Evolutionary conservation across 2,888 invertebrate species (phyloP), one percentile per base, ranked within the genome.

Genomic region (Hypercompe scribonia): DNA sequence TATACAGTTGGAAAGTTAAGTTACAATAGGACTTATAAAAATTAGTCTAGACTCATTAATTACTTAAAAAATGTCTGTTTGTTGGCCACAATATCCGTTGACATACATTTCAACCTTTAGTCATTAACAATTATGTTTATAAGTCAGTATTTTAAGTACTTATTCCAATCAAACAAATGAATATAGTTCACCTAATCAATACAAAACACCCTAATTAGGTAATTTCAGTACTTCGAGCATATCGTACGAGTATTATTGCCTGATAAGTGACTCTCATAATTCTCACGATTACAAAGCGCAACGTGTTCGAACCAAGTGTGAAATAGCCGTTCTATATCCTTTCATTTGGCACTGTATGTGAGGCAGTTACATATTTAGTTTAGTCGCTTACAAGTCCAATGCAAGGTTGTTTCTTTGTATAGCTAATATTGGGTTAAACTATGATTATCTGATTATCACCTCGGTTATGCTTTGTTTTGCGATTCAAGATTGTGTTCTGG

Each of bases 371-470:
- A 87, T 88, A 87, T 86, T 87, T 84, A 86, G 88, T 77, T 70
- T 86, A 88, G 86, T 85, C 87, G 86, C 89, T 77, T 86, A 82
- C 81, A 75, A 80, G 80, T 73, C 68, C 76, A 74, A 78, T 78
- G 77, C 90, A 88, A 90, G 90, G 90, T 83, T 84, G 75, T 73
- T 82, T 83, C 87, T 88, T 89, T 88, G 89, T 90, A 78, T 78
- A 58, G 58, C 58, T 58, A 78, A 82, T 85, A 83, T 82, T 83
- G 71, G 82, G 83, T 83, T 86, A 80, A 82, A 81, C 79, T 78
- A 68, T 69, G 82, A 86, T 86, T 84, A 87, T 70, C 64, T 79
- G 65, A 76, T 82, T 78, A 78, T 70, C 73, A 36, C 34, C 69
- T 67, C 50, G 33, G 31, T 31, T 58, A 31, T 3, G 65, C 39